Base-by-base conservation (phyloP, 2,888 invertebrate genomes). In the Bruchidius siliquastri region DNA sequence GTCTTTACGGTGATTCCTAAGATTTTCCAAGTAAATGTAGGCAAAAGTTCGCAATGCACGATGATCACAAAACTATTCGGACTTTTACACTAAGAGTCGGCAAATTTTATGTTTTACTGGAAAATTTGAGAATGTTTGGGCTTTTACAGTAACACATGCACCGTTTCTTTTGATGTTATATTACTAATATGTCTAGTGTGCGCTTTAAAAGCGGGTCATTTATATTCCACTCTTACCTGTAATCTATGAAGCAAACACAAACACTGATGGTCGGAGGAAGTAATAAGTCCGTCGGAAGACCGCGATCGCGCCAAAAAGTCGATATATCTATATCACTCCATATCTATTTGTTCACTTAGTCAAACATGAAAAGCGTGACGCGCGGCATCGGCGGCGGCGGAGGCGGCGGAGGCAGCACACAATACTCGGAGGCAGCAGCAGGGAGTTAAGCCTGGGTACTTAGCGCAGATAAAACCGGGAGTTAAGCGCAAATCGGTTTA, bases 401-500 rank as follows among this genome's bases (percentile, higher is more conserved):
- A 3, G 20, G 68, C 22, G 68, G 18, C 22, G 20, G 18, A 2
- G 21, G 68, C 68, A 8, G 18, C 22, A 49, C 49, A 49, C 49
- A 49, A 49, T 49, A 49, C 49, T 49, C 49, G 49, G 49, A 49
- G 49, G 49, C 49, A 49, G 49, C 68, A 22, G 68, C 21, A 68
- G 21, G 4, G 84, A 86, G 86, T 85, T 87, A 87, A 87, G 87
- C 87, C 85, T 82, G 80, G 83, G 87, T 87, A 87, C 87, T 87
- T 87, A 87, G 86, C 85, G 86, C 84, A 86, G 87, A 86, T 87
- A 86, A 86, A 86, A 86, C 86, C 85, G 83, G 83, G 85, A 86
- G 86, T 87, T 86, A 86, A 80, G 86, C 87, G 85, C 85, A 87
- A 87, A 87, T 87, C 87, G 87, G 87, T 86, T 87, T 87, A 87